Base-by-base conservation (phyloP, 2,113 vertebrate species). In the Nansenia antarctica region DNA sequence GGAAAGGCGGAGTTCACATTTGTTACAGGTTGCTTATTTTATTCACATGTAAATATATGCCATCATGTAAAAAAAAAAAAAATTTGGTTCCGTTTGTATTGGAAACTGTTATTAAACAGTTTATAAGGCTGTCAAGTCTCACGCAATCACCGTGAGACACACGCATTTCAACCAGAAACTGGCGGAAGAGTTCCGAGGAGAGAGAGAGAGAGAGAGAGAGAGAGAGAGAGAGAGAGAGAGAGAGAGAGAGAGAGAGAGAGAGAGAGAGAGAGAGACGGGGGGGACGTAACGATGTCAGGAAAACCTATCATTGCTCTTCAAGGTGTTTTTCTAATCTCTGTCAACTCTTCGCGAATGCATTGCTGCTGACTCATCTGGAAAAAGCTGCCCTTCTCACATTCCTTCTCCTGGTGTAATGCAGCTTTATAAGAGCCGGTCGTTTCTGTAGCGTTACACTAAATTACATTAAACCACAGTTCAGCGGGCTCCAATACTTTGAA, bases 321-420 rank as follows among this genome's bases (percentile, higher is more conserved):
- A 85, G 77, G 82, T 86, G 77, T 89, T 85, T 85, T 82, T 72
- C 76, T 71, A 73, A 64, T 72, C 74, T 84, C 0, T 74, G 67
- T 73, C 85, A 73, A 69, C 76, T 78, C 63, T 61, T n/a, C n/a
- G n/a, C n/a, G n/a, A n/a, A 69, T 49, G 74, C 73, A 39, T 85
- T 84, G n/a, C n/a, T 83, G 80, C 87, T 84, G 85, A 86, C 78
- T 87, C 84, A 83, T 89, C 81, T 90, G 87, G 84, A 86, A 86
- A 87, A 88, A 84, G 72, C 73, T 72, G 76, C 31, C 15, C 68
- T 74, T 74, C 70, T 72, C 11, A 26, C 83, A 84, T 82, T 79
- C 80, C 83, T 86, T 87, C 84, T 86, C 82, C 79, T 82, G 72
- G 87, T 75, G 74, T 84, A 89, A 90, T 86, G 80, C 82, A 77